These are phyloP conservation scores for Thymelicus sylvestris DNA, from an alignment of 2,888 invertebrate genomes.

Conservation along the genomic window DNA sequence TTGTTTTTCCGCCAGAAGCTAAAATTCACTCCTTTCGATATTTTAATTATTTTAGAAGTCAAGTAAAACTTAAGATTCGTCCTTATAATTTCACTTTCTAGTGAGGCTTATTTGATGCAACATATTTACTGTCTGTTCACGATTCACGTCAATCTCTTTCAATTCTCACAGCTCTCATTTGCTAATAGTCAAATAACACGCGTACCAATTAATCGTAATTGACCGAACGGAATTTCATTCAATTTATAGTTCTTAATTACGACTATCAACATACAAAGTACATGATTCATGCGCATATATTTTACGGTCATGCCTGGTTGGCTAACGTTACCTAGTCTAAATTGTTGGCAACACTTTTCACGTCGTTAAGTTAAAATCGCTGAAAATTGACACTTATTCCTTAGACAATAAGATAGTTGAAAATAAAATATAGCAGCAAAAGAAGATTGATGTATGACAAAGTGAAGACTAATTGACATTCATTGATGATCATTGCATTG, in stretches of 20 bases:
- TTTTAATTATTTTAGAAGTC: no score
- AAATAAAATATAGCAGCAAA: not conserved
- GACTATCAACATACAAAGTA: slow-evolving; percentile 27
- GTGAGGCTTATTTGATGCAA: no score
- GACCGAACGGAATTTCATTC: slow-evolving; percentile 27
- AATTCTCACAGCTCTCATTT: slow-evolving; percentile 3
- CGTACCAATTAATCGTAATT: slow-evolving; percentile 27
- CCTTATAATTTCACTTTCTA: not conserved
- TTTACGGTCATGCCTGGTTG: not conserved
- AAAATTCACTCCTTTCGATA: no score
- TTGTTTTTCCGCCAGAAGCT: no score
- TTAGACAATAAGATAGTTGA: not conserved
- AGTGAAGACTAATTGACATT: slow-evolving; percentile 40
- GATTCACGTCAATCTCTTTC: not conserved
- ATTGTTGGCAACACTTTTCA: slow-evolving; percentile 19
- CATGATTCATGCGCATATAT: slow-evolving; percentile 15
- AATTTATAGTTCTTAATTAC: slow-evolving; percentile 31
- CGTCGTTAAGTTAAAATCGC: not conserved
- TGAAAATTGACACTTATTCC: slow-evolving; percentile 5
- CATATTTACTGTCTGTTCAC: not conserved
- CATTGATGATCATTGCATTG: slow-evolving; percentile 39
- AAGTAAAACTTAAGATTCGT: no score
- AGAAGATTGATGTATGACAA: slow-evolving; percentile 20
- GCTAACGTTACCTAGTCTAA: slow-evolving; percentile 16
- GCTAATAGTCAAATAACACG: slow-evolving; percentile 19